These are phyloP conservation scores for Drosophila maculinotata DNA, from an alignment of 2,888 invertebrate species.

Conservation along the genomic window DNA sequence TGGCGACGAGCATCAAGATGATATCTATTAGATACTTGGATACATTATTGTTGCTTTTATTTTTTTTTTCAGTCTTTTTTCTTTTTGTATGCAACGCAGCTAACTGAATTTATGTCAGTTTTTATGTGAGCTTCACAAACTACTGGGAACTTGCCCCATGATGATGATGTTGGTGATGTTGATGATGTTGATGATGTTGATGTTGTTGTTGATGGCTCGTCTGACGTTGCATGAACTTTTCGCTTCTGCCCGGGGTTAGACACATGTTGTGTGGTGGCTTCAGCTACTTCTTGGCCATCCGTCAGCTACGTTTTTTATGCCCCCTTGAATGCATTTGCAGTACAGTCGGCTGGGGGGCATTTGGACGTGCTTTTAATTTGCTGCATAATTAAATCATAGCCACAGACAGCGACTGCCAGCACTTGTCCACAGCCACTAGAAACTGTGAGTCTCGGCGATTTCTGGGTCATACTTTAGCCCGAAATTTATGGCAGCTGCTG, in stretches of 20 bases:
- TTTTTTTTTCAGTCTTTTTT: not conserved
- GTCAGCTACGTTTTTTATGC: slow-evolving; percentile 35
- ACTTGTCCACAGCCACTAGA: slow-evolving; percentile 10
- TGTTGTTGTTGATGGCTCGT: slow-evolving; percentile 44
- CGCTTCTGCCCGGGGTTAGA: slow-evolving; percentile 45
- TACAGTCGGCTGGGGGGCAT: slow-evolving; percentile 39
- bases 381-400: slow-evolving; percentile 71
- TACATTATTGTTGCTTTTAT: slow-evolving; percentile 1
- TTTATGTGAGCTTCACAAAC: slow-evolving; percentile 53
- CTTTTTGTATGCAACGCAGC: slow-evolving; percentile 70
- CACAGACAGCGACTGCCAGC: slow-evolving; percentile 9
- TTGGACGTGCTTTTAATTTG: slow-evolving; percentile 69
- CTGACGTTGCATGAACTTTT: slow-evolving; percentile 69
- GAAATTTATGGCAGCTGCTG: slow-evolving; percentile 65
- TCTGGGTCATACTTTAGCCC: slow-evolving; percentile 59
- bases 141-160: slow-evolving; percentile 16
- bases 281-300: slow-evolving; percentile 38
- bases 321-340: slow-evolving; percentile 37
- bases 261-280: slow-evolving; percentile 50
- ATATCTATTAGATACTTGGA: slow-evolving; percentile 72
- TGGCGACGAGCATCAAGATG: slow-evolving; percentile 62
- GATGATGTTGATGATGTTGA: slow-evolving; percentile 17
- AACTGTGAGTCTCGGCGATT: slow-evolving; percentile 12
- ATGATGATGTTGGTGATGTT: slow-evolving; percentile 16
- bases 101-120: slow-evolving; percentile 79